Evolutionary conservation across 2,797 vertebrate species (phyloP), one percentile per base, ranked within the genome.

Genomic region (Gorsachius magnificus): DNA sequence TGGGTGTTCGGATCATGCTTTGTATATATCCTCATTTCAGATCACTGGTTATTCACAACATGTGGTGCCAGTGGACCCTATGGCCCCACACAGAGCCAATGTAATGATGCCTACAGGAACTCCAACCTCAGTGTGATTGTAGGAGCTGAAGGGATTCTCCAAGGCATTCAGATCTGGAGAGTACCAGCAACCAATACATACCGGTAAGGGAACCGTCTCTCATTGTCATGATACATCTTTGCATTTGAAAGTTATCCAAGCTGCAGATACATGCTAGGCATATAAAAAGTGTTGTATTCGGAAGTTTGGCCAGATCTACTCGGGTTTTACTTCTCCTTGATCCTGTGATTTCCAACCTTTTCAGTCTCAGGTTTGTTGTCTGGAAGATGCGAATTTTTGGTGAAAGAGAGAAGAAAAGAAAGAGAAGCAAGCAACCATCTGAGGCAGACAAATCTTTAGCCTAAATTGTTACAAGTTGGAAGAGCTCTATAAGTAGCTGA

Each of bases 181-280:
- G 99, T 99, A 66, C 99, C 99, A n/a, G 99, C 99, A 97, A 99
- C 98, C 13, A 98, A 99, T 97, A 99, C 98, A 15, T 99, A 99
- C 98, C 99, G 99, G 99, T 99, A 96, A 87, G 93, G 75, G 72
- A 74, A 20, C 31, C 4, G 0, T 17, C 41, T 94, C 29, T 50
- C 16, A 10, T 10, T 69, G 41, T 84, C 3, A 0, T 22, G 16
- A 1, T 45, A 1, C 3, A 6, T n/a, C 53, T 51, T 58, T 66
- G 51, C 5, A 3, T 35, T 45, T 13, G 6, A 77, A 82, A 53
- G 5, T 58, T 26, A 5, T 13, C 33, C 22, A 43, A 28, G 43
- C 43, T 80, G 45, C 71, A 57, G 20, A 21, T 61, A 24, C 4
- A 1, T 3, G 0, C 41, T 15, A 16, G 41, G 28, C 9, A n/a